Conservation (phyloP, 2,888 invertebrate genomes). For the Cephus rjabovi region DNA sequence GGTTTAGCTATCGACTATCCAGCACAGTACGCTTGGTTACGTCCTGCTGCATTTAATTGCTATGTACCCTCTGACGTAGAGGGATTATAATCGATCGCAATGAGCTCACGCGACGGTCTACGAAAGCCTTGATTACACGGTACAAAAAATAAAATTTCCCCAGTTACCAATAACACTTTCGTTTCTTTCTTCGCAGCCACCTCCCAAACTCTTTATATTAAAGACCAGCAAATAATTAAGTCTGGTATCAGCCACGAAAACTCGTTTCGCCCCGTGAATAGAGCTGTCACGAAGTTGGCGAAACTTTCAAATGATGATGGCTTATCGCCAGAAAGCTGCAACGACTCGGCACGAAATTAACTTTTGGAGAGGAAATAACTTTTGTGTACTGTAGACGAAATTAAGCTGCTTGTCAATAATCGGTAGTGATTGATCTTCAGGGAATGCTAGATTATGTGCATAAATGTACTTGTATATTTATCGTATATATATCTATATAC, state of each 20-base stretch:
- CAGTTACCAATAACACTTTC: neutral
- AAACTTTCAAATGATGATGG: slow-evolving; percentile 7
- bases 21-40: neutral
- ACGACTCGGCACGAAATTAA: neutral
- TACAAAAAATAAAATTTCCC: neutral
- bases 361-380: neutral
- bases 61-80: neutral
- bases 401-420: neutral
- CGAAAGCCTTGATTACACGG: neutral
- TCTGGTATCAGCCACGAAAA: slow-evolving; percentile 16
- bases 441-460: neutral
- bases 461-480: neutral
- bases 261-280: slow-evolving; percentile 32
- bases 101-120: neutral
- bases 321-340: neutral
- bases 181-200: neutral
- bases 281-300: slow-evolving; percentile 28
- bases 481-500: neutral
- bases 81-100: neutral
- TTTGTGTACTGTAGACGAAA: neutral
- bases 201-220: neutral
- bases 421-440: neutral
- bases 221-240: neutral
- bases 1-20: neutral
- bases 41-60: neutral